Conservation (phyloP, 2,113 vertebrate genomes). For the Myxocyprinus asiaticus region DNA sequence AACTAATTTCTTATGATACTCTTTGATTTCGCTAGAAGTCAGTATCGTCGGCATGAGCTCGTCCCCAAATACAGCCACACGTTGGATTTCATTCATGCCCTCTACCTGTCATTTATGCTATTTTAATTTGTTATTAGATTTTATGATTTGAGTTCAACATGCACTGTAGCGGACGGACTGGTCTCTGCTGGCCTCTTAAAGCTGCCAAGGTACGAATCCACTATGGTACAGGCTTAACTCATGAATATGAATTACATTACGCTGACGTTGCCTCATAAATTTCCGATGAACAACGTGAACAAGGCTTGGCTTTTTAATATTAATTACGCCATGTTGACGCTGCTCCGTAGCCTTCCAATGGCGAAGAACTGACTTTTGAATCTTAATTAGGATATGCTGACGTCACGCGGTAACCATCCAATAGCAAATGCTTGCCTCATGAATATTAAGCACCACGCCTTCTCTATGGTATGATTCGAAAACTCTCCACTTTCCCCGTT, state of each 20-base stretch:
- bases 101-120: background rate
- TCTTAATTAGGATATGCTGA: background rate
- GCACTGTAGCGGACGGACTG: background rate
- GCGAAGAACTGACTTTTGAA: background rate
- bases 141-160: background rate
- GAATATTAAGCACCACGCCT: background rate
- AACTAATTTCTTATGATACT: no score
- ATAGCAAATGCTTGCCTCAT: background rate
- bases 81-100: background rate
- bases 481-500: background rate
- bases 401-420: background rate
- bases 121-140: background rate
- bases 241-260: background rate
- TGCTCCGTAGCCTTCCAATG: background rate
- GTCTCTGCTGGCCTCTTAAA: background rate
- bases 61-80: background rate
- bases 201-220: background rate
- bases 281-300: background rate
- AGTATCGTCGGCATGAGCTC: background rate
- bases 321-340: background rate
- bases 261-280: background rate
- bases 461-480: constrained; percentile 11
- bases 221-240: background rate
- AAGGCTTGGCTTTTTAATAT: background rate
- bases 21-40: no score